A percentile compares a stretch with the other conserved stretches of the same genome.
Conservation (phyloP, 2,797 vertebrate genomes). For the Enteromius paludinosus region DNA sequence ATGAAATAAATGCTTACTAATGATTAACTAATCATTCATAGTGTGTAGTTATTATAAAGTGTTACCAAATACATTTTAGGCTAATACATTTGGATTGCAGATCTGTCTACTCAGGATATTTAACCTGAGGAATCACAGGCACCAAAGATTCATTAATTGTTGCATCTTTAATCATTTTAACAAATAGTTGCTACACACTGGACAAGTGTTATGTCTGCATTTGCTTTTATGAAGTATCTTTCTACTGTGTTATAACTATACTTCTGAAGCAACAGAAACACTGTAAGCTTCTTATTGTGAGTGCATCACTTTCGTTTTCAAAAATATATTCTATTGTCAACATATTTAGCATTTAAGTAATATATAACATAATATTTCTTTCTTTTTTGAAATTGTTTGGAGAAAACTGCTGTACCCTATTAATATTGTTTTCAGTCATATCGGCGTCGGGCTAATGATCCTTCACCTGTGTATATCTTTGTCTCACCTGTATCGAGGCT, state of each 20-base stretch:
- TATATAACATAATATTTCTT: not conserved
- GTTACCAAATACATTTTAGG: too few species aligned
- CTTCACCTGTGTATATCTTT: not conserved
- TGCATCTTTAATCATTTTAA: not conserved
- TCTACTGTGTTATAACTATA: not conserved
- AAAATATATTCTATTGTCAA: not conserved
- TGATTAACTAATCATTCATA: too few species aligned
- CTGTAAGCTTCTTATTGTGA: not conserved
- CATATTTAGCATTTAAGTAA: not conserved
- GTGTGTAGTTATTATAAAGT: too few species aligned
- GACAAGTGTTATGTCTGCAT: not conserved
- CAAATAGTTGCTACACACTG: not conserved
- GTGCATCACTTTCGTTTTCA: not conserved
- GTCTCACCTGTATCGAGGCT: constrained; percentile 70
- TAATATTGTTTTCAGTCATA: not conserved
- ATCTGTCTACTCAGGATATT: too few species aligned
- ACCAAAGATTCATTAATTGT: too few species aligned
- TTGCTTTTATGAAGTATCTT: not conserved
- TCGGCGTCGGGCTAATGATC: not conserved
- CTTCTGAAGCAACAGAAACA: too few species aligned
- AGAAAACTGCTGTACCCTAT: not conserved
- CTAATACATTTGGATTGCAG: too few species aligned
- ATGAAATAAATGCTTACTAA: too few species aligned
- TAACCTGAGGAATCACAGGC: too few species aligned
- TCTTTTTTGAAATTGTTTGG: not conserved